Conservation (phyloP, 2,888 invertebrate species). For the Tupiocoris notatus region DNA sequence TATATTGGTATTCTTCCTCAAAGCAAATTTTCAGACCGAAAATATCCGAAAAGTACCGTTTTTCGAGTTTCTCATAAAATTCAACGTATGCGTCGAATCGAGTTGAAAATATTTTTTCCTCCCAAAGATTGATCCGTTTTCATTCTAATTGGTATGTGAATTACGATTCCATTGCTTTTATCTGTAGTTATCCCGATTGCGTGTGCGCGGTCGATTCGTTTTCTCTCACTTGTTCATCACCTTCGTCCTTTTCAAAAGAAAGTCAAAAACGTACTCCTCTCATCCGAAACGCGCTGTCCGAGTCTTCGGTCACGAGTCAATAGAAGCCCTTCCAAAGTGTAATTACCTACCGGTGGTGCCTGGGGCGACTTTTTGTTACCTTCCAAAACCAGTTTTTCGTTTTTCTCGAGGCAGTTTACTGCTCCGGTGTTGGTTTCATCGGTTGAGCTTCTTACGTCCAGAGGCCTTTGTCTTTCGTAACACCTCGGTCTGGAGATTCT, state of each 20-base stretch:
- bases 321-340: neutral
- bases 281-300: neutral
- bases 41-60: neutral
- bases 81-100: no score
- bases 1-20: no score
- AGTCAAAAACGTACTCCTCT: neutral
- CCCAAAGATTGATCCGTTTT: no score
- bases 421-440: neutral
- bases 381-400: neutral
- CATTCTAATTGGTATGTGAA: no score
- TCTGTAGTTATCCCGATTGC: no score
- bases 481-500: neutral
- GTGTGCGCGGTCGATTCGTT: neutral
- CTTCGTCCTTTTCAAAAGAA: neutral
- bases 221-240: neutral
- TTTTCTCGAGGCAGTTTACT: neutral
- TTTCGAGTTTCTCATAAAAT: no score
- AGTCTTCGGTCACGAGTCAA: neutral
- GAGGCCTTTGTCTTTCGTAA: neutral
- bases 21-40: neutral
- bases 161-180: no score
- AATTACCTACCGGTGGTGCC: neutral
- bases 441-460: neutral
- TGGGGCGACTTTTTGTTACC: neutral
- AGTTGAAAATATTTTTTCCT: no score